Conservation (phyloP, 1,140 invertebrate genomes). For the Bombus confusus region DNA sequence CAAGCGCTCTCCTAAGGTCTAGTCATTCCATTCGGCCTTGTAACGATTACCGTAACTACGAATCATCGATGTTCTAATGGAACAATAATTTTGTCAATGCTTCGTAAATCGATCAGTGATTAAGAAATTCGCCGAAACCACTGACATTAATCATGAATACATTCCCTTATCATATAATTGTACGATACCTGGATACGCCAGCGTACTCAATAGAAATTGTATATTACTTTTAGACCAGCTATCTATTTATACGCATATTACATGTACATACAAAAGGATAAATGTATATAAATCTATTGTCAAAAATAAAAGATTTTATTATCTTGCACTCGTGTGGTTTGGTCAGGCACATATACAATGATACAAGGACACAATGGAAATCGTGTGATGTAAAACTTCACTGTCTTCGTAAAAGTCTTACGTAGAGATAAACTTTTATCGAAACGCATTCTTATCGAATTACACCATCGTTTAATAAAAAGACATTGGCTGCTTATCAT, state of each 20-base stretch:
- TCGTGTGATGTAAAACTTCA: neutral
- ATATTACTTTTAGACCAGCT: neutral
- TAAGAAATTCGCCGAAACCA: neutral
- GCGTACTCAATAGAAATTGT: neutral
- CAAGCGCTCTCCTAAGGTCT: neutral
- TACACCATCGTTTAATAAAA: neutral
- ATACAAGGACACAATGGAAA: too few species aligned
- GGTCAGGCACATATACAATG: neutral
- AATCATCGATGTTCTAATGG: neutral
- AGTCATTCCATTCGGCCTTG: conserved; percentile 29
- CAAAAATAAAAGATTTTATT: conserved; percentile 18
- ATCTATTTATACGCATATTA: conserved; percentile 13
- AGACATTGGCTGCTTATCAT: neutral
- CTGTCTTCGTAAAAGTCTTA: neutral
- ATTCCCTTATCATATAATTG: neutral
- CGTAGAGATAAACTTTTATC: neutral
- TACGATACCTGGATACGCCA: too few species aligned
- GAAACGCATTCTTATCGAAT: conserved; percentile 5
- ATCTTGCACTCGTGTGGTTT: neutral
- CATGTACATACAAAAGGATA: neutral
- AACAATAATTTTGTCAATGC: neutral
- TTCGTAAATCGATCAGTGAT: neutral
- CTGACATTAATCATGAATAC: neutral
- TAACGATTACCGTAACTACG: neutral
- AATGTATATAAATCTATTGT: conserved; percentile 20